Base-by-base conservation (phyloP, 2,888 invertebrate genomes). In the Luffia ferchaultella region DNA sequence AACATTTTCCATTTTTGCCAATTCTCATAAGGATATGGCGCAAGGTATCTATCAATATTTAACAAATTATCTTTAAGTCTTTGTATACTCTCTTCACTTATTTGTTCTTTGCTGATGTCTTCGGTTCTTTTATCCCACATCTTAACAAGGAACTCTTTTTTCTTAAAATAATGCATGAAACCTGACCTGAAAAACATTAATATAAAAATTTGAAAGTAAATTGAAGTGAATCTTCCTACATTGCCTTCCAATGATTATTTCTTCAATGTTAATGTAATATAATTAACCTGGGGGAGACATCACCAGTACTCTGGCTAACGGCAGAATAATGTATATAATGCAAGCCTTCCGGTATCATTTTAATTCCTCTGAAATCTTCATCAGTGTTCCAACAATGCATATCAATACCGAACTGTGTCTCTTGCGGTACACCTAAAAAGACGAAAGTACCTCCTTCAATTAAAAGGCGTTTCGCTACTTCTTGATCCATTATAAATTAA, bases 291-390 rank as follows among this genome's bases (percentile, higher is more conserved):
- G 92, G 92, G 1, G 90, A 89, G 3, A 86, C 75, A 61, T 91
- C 89, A 0, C 88, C 89, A 48, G 86, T 86, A 1, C 75, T 76
- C 57, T 78, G 76, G 62, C 87, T 88, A 15, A 86, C 84, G 56
- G 86, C 89, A 84, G 93, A 93, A 68, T 93, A 97, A 80, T 96
- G 96, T 16, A 99, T 85, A 66, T 93, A 97, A 74, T 99, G 98
- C 50, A 97, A 78, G 3, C 98, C 98, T 1, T 97, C 95, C 0
- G 98, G 98, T 61, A 99, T 98, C 97, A 99, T 97, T 86, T 99
- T 99, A 20, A 99, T 89, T 1, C 98, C 99, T 62, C 90, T 88
- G 73, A 99, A 99, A 67, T 93, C 93, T 52, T 93, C 92, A 1
- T 93, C 97, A 0, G 95, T 93, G 56, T 90, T 92, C 93, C 97